A percentile compares a stretch with the other conserved stretches of the same genome.
phyloP scores from a whole-genome alignment of 2,888 invertebrate species.

The Caenorhabditis zanzibari region DNA sequence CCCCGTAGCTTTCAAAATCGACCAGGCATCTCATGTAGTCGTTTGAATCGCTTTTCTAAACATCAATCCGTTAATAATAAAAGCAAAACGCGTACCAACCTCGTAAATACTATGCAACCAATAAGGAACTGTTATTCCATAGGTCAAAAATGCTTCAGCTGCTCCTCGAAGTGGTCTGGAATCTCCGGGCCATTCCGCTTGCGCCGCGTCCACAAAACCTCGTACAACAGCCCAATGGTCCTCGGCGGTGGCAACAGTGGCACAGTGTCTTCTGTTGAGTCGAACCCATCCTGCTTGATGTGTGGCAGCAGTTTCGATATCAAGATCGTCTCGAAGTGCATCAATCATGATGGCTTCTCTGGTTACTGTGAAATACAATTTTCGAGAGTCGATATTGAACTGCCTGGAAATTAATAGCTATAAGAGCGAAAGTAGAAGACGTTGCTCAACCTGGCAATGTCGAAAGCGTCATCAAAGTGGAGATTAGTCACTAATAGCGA shows the following conservation, averaged over 20 bases:
- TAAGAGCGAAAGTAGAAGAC: background rate
- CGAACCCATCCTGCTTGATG: slow-evolving; percentile 65
- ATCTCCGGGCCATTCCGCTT: slow-evolving; percentile 60
- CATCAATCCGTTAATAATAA: no score
- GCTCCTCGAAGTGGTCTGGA: slow-evolving; percentile 66
- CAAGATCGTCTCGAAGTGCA: slow-evolving; percentile 41
- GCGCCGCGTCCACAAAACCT: slow-evolving; percentile 59
- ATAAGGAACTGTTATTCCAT: slow-evolving; percentile 57
- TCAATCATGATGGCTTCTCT: slow-evolving; percentile 74
- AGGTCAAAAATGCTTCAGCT: slow-evolving; percentile 59
- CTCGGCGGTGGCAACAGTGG: slow-evolving; percentile 38
- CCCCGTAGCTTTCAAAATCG: slow-evolving; percentile 71
- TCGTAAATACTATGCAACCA: slow-evolving; percentile 67
- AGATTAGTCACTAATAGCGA: slow-evolving; percentile 68
- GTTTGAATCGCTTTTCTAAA: slow-evolving; percentile 72
- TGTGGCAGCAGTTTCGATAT: slow-evolving; percentile 54
- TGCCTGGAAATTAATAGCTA: slow-evolving; percentile 53
- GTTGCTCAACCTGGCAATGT: slow-evolving; percentile 62
- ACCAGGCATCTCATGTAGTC: slow-evolving; percentile 75
- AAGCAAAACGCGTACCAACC: slow-evolving; percentile 23
- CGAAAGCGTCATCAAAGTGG: slow-evolving; percentile 78
- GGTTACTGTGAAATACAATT: slow-evolving; percentile 67
- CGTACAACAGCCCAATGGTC: slow-evolving; percentile 69
- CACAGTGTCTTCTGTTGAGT: slow-evolving; percentile 62
- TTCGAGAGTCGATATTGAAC: slow-evolving; percentile 66